Conservation (phyloP, 1,140 invertebrate genomes). For the fruit fly (Drosophila melanogaster) region DNA sequence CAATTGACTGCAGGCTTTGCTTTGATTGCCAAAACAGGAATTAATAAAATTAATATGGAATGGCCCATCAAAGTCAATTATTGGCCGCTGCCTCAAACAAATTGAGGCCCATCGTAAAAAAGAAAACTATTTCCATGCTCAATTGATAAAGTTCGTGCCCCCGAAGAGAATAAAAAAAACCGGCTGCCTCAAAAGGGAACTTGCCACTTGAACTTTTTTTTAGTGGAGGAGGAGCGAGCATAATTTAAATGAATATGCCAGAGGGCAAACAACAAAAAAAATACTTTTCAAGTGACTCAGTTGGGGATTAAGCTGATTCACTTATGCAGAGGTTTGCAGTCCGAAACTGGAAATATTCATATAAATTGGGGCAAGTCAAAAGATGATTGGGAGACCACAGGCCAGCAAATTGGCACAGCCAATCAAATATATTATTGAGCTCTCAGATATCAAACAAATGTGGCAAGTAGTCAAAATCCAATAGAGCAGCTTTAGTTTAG, state of each 20-base stretch:
- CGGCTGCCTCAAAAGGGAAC: slow-evolving; percentile 49
- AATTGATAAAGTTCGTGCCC: slow-evolving; percentile 72
- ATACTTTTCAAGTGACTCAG: slow-evolving; percentile 45
- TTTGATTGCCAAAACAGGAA: slow-evolving; percentile 68
- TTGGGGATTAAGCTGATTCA: slow-evolving; percentile 31
- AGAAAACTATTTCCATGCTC: slow-evolving; percentile 72
- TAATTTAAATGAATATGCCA: slow-evolving; percentile 47
- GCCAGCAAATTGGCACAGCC: too few species aligned
- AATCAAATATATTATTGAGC: not conserved
- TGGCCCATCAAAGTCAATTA: slow-evolving; percentile 63
- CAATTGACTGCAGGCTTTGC: slow-evolving; percentile 41
- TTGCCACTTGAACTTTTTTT: slow-evolving; percentile 64
- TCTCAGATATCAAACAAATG: not conserved
- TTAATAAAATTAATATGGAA: slow-evolving; percentile 72
- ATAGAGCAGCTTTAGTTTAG: not conserved
- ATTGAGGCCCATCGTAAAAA: slow-evolving; percentile 37
- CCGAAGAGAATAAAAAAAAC: slow-evolving; percentile 14
- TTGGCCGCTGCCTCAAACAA: slow-evolving; percentile 27
- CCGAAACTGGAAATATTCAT: slow-evolving; percentile 1
- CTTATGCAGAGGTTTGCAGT: slow-evolving; percentile 7
- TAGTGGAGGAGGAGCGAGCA: slow-evolving; percentile 5
- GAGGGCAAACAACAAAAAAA: slow-evolving; percentile 30
- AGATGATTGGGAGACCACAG: slow-evolving; percentile 3
- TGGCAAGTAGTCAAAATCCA: not conserved
- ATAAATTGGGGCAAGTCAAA: slow-evolving; percentile 8